Evolutionary conservation across 1,140 invertebrate species (phyloP), one percentile per base, ranked within the genome.

Genomic region (Leptinotarsa texana): DNA sequence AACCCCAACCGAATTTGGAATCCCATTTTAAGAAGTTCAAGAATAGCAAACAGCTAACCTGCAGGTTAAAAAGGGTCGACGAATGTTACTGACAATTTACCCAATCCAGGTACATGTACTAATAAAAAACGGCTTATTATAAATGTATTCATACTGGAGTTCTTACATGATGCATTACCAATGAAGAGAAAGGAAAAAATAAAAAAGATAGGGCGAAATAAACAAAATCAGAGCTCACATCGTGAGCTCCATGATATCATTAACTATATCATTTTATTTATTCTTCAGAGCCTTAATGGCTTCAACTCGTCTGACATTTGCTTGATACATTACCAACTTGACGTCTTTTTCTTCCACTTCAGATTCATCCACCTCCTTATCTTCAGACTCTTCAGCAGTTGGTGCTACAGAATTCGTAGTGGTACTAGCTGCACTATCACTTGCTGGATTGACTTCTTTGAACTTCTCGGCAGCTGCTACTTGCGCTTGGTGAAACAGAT

Each of bases 261-360:
- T 95, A 72, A 95, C 98, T 86, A 99, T 99, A 88, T 99, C 98
- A 85, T 98, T 98, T 81, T 93, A 92, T 86, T 99, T 98, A 87
- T 98, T 98, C 85, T 95, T 94, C 5, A 99, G 92, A 15, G 98
- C 98, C 86, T 95, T 94, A 65, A 99, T 93, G 15, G 98, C 98
- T 86, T 94, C 94, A 57, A 92, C 91, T 85, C 97, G 89, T 24
- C 94, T 95, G 22, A 99, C 98, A 86, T 96, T 97, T n/a, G 98
- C 97, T 87, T 99, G 98, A 51, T 93, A 93, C 91, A 99, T 98
- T 15, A 99, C 98, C 73, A 99, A 90, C 81, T 99, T 97, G 84
- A 99, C 95, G 82, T 99, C 98, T 87, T 99, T 99, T 74, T 97
- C 95, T 86, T 99, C 97, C 0, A 99, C 93, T n/a, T 97, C 98